Percentiles rank a stretch among this genome's conserved stretches.
These are phyloP conservation scores for Ceratosolen fusciceps DNA, from an alignment of 1,140 invertebrate genomes.

Conservation along the genomic window DNA sequence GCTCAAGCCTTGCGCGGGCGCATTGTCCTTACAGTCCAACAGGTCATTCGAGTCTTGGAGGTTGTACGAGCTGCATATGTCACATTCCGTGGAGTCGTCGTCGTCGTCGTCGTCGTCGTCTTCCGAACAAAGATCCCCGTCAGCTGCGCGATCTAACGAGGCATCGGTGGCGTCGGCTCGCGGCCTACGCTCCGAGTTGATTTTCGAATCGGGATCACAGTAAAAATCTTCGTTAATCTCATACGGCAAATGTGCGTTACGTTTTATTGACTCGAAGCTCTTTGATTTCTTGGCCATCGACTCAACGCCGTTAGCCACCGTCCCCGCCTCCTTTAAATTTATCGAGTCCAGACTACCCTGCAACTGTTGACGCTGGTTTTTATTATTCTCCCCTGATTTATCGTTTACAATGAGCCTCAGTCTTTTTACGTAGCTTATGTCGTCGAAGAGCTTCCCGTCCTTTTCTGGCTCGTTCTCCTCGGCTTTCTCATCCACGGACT, in stretches of 20 bases:
- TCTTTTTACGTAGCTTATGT: slow-evolving; percentile 41
- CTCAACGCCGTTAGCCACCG: slow-evolving; percentile 49
- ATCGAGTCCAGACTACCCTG: slow-evolving; percentile 68
- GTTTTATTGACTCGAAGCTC: slow-evolving; percentile 68
- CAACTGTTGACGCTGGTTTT: slow-evolving; percentile 50
- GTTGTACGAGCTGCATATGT: slow-evolving; percentile 66
- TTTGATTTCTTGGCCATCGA: slow-evolving; percentile 67
- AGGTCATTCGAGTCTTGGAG: slow-evolving; percentile 56
- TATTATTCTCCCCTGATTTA: background rate
- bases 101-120: slow-evolving; percentile 63
- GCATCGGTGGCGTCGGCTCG: slow-evolving; percentile 56
- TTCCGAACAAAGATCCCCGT: slow-evolving; percentile 59
- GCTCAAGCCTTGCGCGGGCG: slow-evolving; percentile 26
- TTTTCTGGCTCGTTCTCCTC: background rate
- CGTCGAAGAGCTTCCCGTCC: slow-evolving; percentile 16
- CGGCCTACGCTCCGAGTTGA: slow-evolving; percentile 60
- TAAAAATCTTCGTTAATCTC: slow-evolving; percentile 30
- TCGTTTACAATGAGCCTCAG: slow-evolving; percentile 39
- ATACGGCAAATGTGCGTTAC: slow-evolving; percentile 34
- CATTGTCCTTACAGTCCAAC: slow-evolving; percentile 39
- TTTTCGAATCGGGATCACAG: slow-evolving; percentile 32
- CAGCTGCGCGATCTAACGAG: slow-evolving; percentile 55
- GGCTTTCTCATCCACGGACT: background rate
- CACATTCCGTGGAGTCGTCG: slow-evolving; percentile 66
- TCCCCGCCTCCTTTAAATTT: slow-evolving; percentile 52